These are phyloP conservation scores for Drosophila mauritiana DNA, from an alignment of 1,140 invertebrate genomes.

Conservation along the genomic window DNA sequence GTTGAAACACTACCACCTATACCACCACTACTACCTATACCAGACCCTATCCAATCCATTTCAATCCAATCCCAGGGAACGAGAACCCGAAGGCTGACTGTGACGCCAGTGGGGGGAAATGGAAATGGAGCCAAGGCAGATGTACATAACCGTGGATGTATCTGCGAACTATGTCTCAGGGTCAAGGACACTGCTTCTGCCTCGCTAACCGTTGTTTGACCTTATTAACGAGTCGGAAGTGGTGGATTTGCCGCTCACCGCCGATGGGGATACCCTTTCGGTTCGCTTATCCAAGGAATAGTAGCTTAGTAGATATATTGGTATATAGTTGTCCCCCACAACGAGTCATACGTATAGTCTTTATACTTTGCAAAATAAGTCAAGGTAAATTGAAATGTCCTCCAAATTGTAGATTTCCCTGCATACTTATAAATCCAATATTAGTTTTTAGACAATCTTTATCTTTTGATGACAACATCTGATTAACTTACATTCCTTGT, in stretches of 20 bases:
- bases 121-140: conserved; percentile 36
- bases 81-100: conserved; percentile 64
- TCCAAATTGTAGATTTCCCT: background rate
- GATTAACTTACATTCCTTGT: no score
- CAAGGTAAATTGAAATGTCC: background rate
- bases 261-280: conserved; percentile 1
- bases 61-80: conserved; percentile 28
- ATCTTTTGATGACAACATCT: no score
- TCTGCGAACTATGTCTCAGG: conserved; percentile 46
- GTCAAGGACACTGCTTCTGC: conserved; percentile 51
- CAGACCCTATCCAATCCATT: conserved; percentile 1
- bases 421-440: background rate
- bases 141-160: conserved; percentile 22
- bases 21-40: conserved; percentile 3
- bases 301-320: background rate
- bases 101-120: conserved; percentile 62
- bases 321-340: background rate
- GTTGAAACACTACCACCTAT: conserved; percentile 6
- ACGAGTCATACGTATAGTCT: background rate
- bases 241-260: background rate
- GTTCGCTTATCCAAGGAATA: background rate
- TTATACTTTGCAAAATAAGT: background rate
- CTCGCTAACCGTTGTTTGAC: conserved; percentile 33
- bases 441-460: background rate
- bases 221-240: conserved; percentile 32